phyloP scores from a whole-genome alignment of 2,888 invertebrate species.

The Cinara cedri region DNA sequence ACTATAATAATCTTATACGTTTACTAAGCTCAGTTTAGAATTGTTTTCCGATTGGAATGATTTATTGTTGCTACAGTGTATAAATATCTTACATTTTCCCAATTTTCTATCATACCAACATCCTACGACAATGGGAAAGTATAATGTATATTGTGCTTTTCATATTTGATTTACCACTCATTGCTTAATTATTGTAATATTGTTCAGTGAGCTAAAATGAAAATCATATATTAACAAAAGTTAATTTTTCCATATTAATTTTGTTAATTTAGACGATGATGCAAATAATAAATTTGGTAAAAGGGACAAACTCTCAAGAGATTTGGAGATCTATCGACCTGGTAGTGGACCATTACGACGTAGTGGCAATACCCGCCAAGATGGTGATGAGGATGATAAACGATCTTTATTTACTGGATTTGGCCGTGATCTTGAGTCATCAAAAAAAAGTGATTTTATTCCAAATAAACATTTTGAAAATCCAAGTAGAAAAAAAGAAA shows the following conservation, averaged over 20 bases:
- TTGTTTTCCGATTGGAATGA: too few relatives aligned
- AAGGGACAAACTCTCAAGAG: slow-evolving; percentile 66
- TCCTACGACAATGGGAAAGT: too few relatives aligned
- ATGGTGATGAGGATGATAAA: slow-evolving; percentile 53
- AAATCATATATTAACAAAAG: too few relatives aligned
- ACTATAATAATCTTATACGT: too few relatives aligned
- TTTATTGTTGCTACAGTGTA: too few relatives aligned
- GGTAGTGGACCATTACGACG: slow-evolving; percentile 78
- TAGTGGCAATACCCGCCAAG: slow-evolving; percentile 64
- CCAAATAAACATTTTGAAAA: slow-evolving; percentile 56
- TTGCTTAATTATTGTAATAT: too few relatives aligned
- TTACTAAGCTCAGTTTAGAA: too few relatives aligned
- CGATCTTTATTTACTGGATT: slow-evolving; percentile 49
- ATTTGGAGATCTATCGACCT: slow-evolving; percentile 74
- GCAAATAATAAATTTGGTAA: slow-evolving; percentile 61
- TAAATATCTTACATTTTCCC: too few relatives aligned
- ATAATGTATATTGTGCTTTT: too few relatives aligned
- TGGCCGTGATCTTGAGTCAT: slow-evolving; percentile 28
- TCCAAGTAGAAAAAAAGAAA: slow-evolving; percentile 52
- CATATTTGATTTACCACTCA: too few relatives aligned
- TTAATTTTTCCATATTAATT: neutral
- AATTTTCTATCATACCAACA: too few relatives aligned
- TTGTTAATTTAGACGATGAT: slow-evolving; percentile 42
- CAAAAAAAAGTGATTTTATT: slow-evolving; percentile 51
- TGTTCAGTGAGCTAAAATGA: too few relatives aligned